Base-by-base conservation (phyloP, 2,888 invertebrate genomes). In the Conus canariensis region DNA sequence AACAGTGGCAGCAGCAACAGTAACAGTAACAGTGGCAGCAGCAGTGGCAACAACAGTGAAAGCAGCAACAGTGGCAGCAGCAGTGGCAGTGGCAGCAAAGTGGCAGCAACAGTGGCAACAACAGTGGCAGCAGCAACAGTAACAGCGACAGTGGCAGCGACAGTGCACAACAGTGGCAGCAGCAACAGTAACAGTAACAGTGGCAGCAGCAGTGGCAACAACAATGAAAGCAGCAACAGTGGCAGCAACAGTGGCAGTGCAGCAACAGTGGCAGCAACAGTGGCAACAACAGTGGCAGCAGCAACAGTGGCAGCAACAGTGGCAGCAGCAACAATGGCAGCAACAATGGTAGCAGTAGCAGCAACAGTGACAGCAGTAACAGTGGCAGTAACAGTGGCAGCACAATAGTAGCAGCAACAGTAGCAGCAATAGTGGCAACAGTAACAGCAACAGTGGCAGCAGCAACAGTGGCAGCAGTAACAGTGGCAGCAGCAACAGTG, bases 341-440 rank as follows among this genome's bases (percentile, higher is more conserved):
- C 70, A 19, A 19, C 70, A 19, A 19, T 22, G 16, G 70, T 22
- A 70, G 70, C 22, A 70, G 70, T 22, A 70, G 70, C 22, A 70
- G 70, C 22, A 70, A 19, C 22, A 70, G 70, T 70, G 16, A 19
- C 22, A 19, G 70, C 22, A 70, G 70, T 19, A 70, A 19, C 22
- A 70, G 70, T 19, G 16, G 70, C 22, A 67, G 45, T 60, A 67
- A 22, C 25, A 90, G 85, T 85, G 89, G 85, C 89, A 90, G 67
- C 89, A 90, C 85, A 89, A 85, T 89, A 90, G 85, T 85, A 89
- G 67, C 64, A 90, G 85, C 67, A 85, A 70, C 64, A 89, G 85
- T 89, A 56, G 85, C 67, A 67, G 70, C 83, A 85, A 58, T 22
- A 85, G 83, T 85, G 85, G 70, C 70, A 70, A 19, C 70, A 70